Base-by-base conservation (phyloP, 2,888 invertebrate genomes). In the Tenthredo livida region DNA sequence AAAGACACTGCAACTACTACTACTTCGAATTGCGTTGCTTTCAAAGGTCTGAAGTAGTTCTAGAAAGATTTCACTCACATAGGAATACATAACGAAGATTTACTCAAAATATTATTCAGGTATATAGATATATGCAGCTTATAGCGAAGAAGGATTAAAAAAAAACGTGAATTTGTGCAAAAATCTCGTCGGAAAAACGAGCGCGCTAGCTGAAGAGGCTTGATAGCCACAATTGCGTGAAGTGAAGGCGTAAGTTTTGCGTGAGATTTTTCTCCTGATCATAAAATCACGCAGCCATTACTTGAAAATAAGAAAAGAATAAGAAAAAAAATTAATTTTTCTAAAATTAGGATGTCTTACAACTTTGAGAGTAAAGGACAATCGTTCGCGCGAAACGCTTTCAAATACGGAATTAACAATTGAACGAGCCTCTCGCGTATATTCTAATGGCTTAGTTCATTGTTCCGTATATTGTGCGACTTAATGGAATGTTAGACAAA, bases 401-500 rank as follows among this genome's bases (percentile, higher is more conserved):
- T 33, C 9, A 77, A 54, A 29, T 6, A n/a, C 17, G 29, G 10
- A 54, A 54, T 77, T 54, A 29, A 29, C 47, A 54, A 50, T 54
- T 9, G 77, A 29, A 54, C 50, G 75, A 75, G 17, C 70, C 33
- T 70, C 70, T 47, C 75, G 12, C 50, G 77, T 77, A 33, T 77
- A 50, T 73, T 73, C 54, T 25, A 77, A 50, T 29, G 50, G 77
- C 33, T 17, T 25, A 47, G 77, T 54, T 50, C 29, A 77, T 50
- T 77, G 25, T 54, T 77, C 50, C 15, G 15, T 33, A 33, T 29
- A 77, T 77, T n/a, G 29, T n/a, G 25, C 29, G 77, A 50, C 15
- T 29, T 50, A 77, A 77, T 43, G 17, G 15, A 77, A 77, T 54
- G 77, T 77, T 77, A 29, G 50, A 77, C 29, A 77, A 77, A 50